Evolutionary conservation across 2,113 vertebrate species (phyloP).

Genomic region (Alces alces): DNA sequence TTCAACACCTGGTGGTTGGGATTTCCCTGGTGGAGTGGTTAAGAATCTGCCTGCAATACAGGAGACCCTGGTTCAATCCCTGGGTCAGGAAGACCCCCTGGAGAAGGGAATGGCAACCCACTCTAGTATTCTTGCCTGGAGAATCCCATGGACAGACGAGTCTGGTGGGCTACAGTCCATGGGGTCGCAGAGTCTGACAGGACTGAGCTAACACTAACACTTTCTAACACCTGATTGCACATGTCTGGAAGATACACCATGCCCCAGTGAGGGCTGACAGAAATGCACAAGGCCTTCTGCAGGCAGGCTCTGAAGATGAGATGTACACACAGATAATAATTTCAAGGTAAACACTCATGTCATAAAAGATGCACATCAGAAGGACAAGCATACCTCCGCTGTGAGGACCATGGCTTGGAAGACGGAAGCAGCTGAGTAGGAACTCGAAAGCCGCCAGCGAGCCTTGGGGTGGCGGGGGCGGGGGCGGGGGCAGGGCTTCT

Average conservation of each 20-base stretch:
- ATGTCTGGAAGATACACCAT: background rate
- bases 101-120: background rate
- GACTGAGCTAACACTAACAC: background rate
- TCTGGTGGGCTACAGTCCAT: background rate
- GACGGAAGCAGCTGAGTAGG: no score
- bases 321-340: background rate
- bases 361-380: background rate
- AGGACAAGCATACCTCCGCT: background rate
- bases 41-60: background rate
- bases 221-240: background rate
- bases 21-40: background rate
- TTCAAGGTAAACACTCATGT: background rate
- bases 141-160: background rate
- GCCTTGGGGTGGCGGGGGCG: background rate
- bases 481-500: rapidly evolving
- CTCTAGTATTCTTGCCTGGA: background rate
- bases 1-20: background rate
- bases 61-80: background rate
- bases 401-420: background rate
- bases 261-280: background rate
- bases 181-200: background rate
- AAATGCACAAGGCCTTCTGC: background rate
- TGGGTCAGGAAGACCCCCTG: background rate
- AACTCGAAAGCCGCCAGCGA: background rate
- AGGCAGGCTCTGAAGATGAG: background rate